These are phyloP conservation scores for Coleophora deauratella DNA, from an alignment of 2,888 invertebrate species.

Conservation along the genomic window DNA sequence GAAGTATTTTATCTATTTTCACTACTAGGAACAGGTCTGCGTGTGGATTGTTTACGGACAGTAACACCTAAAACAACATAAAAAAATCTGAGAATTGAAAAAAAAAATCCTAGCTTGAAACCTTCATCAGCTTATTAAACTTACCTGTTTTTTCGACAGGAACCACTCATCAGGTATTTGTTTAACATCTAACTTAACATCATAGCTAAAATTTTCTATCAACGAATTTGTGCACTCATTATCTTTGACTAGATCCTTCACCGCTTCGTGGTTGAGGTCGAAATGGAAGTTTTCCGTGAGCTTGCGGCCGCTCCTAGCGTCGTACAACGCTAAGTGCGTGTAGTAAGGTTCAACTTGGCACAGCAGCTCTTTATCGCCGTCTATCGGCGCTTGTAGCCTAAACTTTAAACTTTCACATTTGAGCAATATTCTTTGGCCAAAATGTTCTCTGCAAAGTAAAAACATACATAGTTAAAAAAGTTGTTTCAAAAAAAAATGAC, in stretches of 20 bases:
- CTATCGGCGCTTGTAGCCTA: slow-evolving; percentile 86
- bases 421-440: slow-evolving; percentile 88
- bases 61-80: slow-evolving; percentile 77
- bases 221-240: slow-evolving; percentile 63
- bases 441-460: slow-evolving; percentile 79
- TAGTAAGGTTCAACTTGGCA: slow-evolving; percentile 96
- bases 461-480: slow-evolving; percentile 2
- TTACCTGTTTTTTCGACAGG: slow-evolving; percentile 76
- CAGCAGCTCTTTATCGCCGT: slow-evolving; percentile 82
- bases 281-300: slow-evolving; percentile 95
- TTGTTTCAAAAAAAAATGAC: no score
- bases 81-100: no score
- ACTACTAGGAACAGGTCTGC: slow-evolving; percentile 95
- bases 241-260: slow-evolving; percentile 72
- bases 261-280: slow-evolving; percentile 85
- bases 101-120: no score
- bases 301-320: slow-evolving; percentile 89
- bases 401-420: slow-evolving; percentile 89
- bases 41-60: slow-evolving; percentile 91
- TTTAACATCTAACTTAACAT: slow-evolving; percentile 77
- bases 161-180: slow-evolving; percentile 85
- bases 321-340: slow-evolving; percentile 90
- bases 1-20: slow-evolving; percentile 93
- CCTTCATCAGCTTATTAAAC: neutral
- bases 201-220: slow-evolving; percentile 67